Conservation (phyloP, 2,888 invertebrate genomes). For the Hypsopygia costalis region DNA sequence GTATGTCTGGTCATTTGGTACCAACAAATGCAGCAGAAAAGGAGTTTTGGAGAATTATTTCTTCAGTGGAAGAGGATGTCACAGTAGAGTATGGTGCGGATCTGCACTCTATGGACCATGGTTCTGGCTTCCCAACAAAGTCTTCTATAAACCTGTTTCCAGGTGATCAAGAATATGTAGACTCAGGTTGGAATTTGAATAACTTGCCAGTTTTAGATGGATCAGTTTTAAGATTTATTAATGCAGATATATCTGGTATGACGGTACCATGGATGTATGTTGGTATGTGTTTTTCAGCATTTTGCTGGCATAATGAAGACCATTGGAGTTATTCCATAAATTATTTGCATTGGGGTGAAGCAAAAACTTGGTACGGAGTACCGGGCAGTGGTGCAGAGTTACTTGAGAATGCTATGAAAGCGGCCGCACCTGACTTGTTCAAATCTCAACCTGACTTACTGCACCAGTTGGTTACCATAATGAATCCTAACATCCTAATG, state of each 20-base stretch:
- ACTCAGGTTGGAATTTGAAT: conserved; percentile 89
- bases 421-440: conserved; percentile 87
- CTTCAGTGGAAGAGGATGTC: conserved; percentile 86
- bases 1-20: conserved; percentile 84
- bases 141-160: conserved; percentile 80
- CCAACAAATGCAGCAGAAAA: conserved; percentile 83
- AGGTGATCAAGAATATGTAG: conserved; percentile 83
- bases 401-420: conserved; percentile 86
- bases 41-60: conserved; percentile 89
- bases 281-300: conserved; percentile 91
- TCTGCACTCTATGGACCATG: conserved; percentile 87
- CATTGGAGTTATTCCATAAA: conserved; percentile 93
- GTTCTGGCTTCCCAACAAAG: conserved; percentile 88
- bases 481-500: conserved; percentile 87
- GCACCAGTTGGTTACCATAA: conserved; percentile 89
- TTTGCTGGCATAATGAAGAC: conserved; percentile 92
- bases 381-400: conserved; percentile 84
- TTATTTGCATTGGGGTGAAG: conserved; percentile 90
- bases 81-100: conserved; percentile 90
- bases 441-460: conserved; percentile 86
- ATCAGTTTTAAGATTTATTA: conserved; percentile 86
- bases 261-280: conserved; percentile 91
- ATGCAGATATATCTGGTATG: conserved; percentile 88
- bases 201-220: conserved; percentile 86
- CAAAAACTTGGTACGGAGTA: conserved; percentile 91